These are phyloP conservation scores for Drosophila navojoa DNA, from an alignment of 1,140 invertebrate species.

Conservation along the genomic window DNA sequence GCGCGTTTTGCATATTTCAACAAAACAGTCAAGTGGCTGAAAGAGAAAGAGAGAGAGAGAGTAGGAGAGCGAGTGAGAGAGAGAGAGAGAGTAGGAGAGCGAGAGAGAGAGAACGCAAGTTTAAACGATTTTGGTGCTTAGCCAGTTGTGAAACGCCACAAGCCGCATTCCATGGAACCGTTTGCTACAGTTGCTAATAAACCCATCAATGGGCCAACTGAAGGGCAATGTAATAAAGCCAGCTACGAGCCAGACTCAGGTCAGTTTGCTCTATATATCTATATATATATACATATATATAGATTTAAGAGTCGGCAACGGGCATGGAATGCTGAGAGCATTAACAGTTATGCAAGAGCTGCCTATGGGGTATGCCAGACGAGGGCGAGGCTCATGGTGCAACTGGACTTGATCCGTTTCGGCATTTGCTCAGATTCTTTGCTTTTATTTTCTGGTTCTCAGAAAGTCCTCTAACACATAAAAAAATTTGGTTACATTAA, in stretches of 20 bases:
- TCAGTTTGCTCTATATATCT: conserved; percentile 24
- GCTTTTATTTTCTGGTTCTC: too few species aligned
- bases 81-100: background rate
- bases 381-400: too few species aligned
- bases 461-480: too few species aligned
- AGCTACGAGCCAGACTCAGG: conserved; percentile 10
- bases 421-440: too few species aligned
- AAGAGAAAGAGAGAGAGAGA: background rate
- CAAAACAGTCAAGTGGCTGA: background rate
- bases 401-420: too few species aligned
- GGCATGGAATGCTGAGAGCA: background rate
- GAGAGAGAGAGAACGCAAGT: background rate
- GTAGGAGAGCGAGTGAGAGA: background rate
- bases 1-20: conserved; percentile 32
- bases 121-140: conserved; percentile 27
- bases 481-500: too few species aligned
- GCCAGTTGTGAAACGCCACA: conserved; percentile 20
- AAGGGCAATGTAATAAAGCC: conserved; percentile 30
- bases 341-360: background rate
- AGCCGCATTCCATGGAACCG: conserved; percentile 14
- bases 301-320: background rate
- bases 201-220: conserved; percentile 25
- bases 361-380: background rate
- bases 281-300: too few species aligned
- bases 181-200: conserved; percentile 37